Conservation (phyloP, 2,888 invertebrate species). For the Euphydryas editha region DNA sequence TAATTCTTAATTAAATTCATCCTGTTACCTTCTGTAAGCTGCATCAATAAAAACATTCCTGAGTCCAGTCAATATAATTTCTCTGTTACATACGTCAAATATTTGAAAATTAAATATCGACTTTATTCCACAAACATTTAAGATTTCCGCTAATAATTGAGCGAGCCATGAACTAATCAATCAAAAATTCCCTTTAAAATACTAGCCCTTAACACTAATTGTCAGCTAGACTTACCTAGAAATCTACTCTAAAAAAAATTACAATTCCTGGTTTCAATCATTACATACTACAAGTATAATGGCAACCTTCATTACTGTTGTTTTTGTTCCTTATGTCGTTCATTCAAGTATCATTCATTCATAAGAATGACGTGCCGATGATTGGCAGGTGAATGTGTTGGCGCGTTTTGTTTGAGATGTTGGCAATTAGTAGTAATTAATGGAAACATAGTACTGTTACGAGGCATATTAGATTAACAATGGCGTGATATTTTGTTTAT, state of each 20-base stretch:
- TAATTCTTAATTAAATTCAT: not conserved
- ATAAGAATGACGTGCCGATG: conserved; percentile 33
- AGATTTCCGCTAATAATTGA: conserved; percentile 21
- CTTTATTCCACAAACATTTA: not conserved
- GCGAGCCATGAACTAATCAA: conserved; percentile 8
- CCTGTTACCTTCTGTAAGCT: not conserved
- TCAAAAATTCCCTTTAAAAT: conserved; percentile 20
- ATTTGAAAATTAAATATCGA: not conserved
- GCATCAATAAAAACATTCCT: not conserved
- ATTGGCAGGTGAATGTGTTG: conserved; percentile 41
- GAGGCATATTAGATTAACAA: conserved; percentile 15
- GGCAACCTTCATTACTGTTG: conserved; percentile 25
- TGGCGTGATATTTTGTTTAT: conserved; percentile 2
- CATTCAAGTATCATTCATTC: conserved; percentile 24
- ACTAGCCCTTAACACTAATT: conserved; percentile 20
- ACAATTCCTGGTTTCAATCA: conserved; percentile 20
- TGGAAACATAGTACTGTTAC: conserved; percentile 7
- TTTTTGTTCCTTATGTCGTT: conserved; percentile 21
- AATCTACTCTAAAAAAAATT: conserved; percentile 20
- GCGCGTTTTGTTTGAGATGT: conserved; percentile 17
- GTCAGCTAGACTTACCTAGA: conserved; percentile 19
- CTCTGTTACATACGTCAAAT: not conserved
- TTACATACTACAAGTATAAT: conserved; percentile 15
- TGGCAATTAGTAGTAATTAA: conserved; percentile 30
- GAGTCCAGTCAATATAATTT: not conserved